These are phyloP conservation scores for Drosophila anomalata DNA, from an alignment of 2,888 invertebrate species.

Conservation along the genomic window DNA sequence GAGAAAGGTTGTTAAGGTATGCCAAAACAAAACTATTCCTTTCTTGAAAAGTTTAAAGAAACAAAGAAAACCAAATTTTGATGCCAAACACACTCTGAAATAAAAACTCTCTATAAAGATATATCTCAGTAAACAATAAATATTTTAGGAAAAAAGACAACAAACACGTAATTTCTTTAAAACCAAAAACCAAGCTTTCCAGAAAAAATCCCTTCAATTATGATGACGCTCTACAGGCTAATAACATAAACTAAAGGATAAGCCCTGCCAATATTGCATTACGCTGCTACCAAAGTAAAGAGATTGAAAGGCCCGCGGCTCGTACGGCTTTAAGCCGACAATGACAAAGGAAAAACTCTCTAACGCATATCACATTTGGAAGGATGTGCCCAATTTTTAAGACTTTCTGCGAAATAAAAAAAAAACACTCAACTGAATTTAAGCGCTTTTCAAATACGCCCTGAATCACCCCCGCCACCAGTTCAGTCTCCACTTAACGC, in stretches of 20 bases:
- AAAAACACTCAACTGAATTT: constrained; percentile 61
- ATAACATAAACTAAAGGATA: constrained; percentile 78
- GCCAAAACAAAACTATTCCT: neutral
- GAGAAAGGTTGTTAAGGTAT: constrained; percentile 40
- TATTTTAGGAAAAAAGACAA: neutral
- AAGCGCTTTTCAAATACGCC: constrained; percentile 73
- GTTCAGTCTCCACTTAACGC: constrained; percentile 72
- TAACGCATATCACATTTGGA: constrained; percentile 30
- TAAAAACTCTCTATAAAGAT: too few relatives aligned
- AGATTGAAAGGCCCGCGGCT: constrained; percentile 48
- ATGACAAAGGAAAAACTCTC: constrained; percentile 26
- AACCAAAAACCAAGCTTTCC: neutral
- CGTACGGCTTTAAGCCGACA: constrained; percentile 54
- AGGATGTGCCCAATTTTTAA: constrained; percentile 34
- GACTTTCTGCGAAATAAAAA: constrained; percentile 43
- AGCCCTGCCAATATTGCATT: constrained; percentile 52
- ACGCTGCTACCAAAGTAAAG: constrained; percentile 53
- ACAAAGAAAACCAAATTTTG: neutral
- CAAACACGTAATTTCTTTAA: neutral
- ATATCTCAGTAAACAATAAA: constrained; percentile 11
- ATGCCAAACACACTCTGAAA: too few relatives aligned
- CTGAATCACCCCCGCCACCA: constrained; percentile 39
- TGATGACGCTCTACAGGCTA: constrained; percentile 73
- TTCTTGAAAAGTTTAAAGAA: neutral
- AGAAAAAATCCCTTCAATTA: constrained; percentile 65